phyloP scores from a whole-genome alignment of 2,113 vertebrate genomes.

The Rhinoderma darwinii region DNA sequence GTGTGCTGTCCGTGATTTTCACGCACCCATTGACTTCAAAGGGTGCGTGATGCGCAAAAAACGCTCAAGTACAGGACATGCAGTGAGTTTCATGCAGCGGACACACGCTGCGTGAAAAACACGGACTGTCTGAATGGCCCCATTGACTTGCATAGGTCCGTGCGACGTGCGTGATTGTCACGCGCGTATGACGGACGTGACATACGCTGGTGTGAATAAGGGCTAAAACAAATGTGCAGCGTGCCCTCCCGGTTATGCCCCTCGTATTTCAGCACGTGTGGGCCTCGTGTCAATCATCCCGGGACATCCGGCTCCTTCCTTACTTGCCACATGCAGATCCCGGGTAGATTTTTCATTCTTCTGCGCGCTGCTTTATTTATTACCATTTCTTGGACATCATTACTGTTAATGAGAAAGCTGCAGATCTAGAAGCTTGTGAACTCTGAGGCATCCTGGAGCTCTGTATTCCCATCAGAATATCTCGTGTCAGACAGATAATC shows the following conservation, averaged over 20 bases:
- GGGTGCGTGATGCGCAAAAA: no score
- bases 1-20: no score
- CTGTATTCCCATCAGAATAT: not conserved
- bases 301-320: not conserved
- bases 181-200: no score
- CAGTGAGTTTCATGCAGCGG: no score
- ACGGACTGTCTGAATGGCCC: no score
- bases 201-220: no score
- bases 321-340: not conserved
- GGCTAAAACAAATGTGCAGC: not conserved
- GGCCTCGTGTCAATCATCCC: not conserved
- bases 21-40: no score
- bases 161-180: no score
- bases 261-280: not conserved
- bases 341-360: not conserved
- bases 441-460: not conserved
- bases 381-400: not conserved
- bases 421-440: constrained; percentile 7
- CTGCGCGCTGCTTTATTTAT: not conserved
- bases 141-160: no score
- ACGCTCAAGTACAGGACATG: no score
- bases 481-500: constrained; percentile 15
- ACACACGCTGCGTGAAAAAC: no score
- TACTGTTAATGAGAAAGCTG: not conserved
- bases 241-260: not conserved